A percentile compares a stretch with the other conserved stretches of the same genome.
Evolutionary conservation across 37 sponge, comb jelly and placozoan genomes (phyloP).

Genomic region (Amphimedon queenslandica): DNA sequence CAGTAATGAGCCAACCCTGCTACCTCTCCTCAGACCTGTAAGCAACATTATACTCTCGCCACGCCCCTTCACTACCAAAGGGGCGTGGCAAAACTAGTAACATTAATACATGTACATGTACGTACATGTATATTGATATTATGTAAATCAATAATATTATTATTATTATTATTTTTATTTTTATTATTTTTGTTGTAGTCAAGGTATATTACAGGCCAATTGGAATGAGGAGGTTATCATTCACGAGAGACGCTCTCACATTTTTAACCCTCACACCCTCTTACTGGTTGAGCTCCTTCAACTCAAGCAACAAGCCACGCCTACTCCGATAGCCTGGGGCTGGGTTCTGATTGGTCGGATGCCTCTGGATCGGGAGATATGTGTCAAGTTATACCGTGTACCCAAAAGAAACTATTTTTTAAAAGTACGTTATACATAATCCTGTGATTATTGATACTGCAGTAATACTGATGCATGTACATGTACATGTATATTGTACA

Average conservation of each 20-base stretch:
- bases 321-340: not conserved
- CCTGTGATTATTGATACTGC: too few relatives aligned
- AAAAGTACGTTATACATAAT: too few relatives aligned
- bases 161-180: not conserved
- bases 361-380: not conserved
- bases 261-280: not conserved
- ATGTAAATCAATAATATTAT: not conserved
- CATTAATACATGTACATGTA: too few relatives aligned
- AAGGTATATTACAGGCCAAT: not conserved
- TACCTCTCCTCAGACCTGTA: not conserved
- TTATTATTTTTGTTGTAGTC: not conserved
- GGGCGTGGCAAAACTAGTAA: too few relatives aligned
- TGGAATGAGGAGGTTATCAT: not conserved
- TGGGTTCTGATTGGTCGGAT: not conserved
- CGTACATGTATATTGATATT: too few relatives aligned
- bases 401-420: too few relatives aligned
- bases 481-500: too few relatives aligned
- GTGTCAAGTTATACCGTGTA: not conserved
- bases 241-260: not conserved
- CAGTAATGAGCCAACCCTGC: conserved; percentile 65
- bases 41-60: too few relatives aligned
- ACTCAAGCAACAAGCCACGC: not conserved
- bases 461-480: too few relatives aligned
- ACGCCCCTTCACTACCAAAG: too few relatives aligned
- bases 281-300: not conserved